Conservation (phyloP, 1,140 invertebrate species). For the Anoplophora glabripennis region DNA sequence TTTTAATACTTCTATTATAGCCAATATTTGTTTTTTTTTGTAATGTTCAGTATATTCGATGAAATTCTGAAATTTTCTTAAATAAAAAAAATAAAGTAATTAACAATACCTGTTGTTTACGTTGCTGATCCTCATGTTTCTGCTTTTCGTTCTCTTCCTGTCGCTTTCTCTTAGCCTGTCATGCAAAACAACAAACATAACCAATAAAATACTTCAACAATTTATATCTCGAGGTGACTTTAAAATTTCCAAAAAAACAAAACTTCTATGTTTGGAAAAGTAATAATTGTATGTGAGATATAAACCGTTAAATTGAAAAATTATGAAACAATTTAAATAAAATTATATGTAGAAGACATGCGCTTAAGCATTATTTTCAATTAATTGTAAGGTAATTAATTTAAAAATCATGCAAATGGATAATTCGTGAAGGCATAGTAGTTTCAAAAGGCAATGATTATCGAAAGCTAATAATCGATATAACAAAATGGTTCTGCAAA, state of each 20-base stretch:
- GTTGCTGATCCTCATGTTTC: constrained; percentile 77
- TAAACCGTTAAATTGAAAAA: not conserved
- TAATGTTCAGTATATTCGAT: no score
- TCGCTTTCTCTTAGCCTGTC: constrained; percentile 77
- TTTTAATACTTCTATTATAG: no score
- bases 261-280: not conserved
- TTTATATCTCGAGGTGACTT: constrained; percentile 2
- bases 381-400: constrained; percentile 12
- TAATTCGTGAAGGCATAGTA: constrained; percentile 24
- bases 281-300: not conserved
- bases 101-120: constrained; percentile 76
- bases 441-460: not conserved
- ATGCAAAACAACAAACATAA: constrained; percentile 38
- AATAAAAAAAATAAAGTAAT: not conserved
- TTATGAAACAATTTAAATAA: constrained; percentile 14
- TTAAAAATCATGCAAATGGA: constrained; percentile 16
- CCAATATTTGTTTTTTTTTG: no score
- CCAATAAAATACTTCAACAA: constrained; percentile 6
- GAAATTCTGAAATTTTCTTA: not conserved
- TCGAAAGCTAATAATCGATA: no score
- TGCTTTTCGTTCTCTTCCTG: constrained; percentile 83
- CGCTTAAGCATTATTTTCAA: constrained; percentile 17
- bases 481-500: no score
- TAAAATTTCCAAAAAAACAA: not conserved
- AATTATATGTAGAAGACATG: constrained; percentile 15